Percentiles rank a stretch among this genome's conserved stretches.
Evolutionary conservation across 2,797 vertebrate species (phyloP).

Genomic region (Catharus ustulatus): DNA sequence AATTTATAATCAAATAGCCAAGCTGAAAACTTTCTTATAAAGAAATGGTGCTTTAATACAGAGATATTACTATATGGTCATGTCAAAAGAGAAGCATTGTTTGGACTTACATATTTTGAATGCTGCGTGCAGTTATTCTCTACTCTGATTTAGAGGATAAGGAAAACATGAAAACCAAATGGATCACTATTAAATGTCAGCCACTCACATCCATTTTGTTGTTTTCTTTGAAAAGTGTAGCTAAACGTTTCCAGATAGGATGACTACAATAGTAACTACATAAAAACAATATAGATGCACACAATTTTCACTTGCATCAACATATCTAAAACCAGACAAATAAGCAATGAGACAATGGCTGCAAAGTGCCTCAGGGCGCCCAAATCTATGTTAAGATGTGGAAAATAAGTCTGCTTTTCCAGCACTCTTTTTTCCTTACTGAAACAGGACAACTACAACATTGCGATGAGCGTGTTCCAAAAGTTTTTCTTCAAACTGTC

Average conservation of each 20-base stretch:
- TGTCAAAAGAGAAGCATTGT: not conserved
- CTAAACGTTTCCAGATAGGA: not conserved
- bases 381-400: not conserved
- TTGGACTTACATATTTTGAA: fast-evolving
- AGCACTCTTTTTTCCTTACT: not conserved
- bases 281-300: not conserved
- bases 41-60: not conserved
- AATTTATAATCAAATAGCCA: not conserved
- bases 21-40: not conserved
- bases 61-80: not conserved
- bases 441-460: not conserved
- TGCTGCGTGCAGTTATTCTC: not conserved
- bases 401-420: not conserved
- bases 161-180: not conserved
- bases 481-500: not conserved
- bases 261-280: not conserved
- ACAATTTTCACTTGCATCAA: not conserved
- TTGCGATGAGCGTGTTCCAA: not conserved
- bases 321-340: not conserved
- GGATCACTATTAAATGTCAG: not conserved
- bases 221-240: not conserved
- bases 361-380: not conserved
- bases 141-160: not conserved
- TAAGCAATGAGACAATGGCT: not conserved
- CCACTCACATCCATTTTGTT: not conserved